phyloP scores from a whole-genome alignment of 2,113 vertebrate genomes.

The Bubo blakistoni region DNA sequence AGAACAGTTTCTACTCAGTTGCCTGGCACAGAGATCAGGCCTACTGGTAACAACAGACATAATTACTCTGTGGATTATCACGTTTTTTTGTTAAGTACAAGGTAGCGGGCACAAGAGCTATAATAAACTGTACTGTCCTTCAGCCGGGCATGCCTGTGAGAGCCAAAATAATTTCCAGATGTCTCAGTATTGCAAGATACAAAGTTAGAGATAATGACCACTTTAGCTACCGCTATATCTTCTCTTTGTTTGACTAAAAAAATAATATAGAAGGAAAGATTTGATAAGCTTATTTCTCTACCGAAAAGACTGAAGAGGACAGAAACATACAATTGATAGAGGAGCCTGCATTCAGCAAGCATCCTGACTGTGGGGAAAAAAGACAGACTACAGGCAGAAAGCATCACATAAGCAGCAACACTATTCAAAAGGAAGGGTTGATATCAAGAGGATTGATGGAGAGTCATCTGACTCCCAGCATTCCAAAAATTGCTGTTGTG shows the following conservation, averaged over 20 bases:
- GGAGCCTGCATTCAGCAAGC: neutral
- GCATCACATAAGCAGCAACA: neutral
- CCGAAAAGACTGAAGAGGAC: neutral
- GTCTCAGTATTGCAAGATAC: neutral
- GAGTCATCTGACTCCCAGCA: neutral
- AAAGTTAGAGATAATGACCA: neutral
- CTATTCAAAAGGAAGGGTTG: neutral
- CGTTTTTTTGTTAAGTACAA: neutral
- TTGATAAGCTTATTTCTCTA: slow-evolving; percentile 29
- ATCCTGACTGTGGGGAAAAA: neutral
- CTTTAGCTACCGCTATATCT: neutral
- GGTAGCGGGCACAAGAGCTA: neutral
- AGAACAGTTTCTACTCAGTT: neutral
- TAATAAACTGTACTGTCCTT: neutral
- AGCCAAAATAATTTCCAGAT: slow-evolving; percentile 29
- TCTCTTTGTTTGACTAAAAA: slow-evolving; percentile 16
- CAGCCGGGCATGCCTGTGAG: neutral
- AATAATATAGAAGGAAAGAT: neutral
- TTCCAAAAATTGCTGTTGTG: neutral
- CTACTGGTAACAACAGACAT: neutral
- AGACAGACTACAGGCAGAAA: neutral
- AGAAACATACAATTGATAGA: neutral
- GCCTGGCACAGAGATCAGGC: neutral
- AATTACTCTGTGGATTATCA: neutral
- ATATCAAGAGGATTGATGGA: neutral